Percentiles rank a stretch among this genome's conserved stretches.
Evolutionary conservation across 2,113 vertebrate genomes (phyloP).

Genomic region (Phrynosoma platyrhinos): DNA sequence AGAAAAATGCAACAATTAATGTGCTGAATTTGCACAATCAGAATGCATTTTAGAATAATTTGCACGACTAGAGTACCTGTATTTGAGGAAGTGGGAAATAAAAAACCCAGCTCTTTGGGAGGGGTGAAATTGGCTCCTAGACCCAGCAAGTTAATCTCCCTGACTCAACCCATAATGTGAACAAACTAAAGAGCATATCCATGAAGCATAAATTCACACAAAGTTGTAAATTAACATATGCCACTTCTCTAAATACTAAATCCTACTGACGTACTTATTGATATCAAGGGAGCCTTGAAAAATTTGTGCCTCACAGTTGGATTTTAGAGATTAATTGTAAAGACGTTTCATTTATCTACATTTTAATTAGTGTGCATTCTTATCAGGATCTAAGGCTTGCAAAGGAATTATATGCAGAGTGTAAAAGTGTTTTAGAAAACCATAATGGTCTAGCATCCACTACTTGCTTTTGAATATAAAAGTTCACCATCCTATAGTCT

Average conservation of each 20-base stretch:
- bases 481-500: constrained; percentile 32
- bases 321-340: constrained; percentile 46
- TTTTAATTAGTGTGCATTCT: constrained; percentile 61
- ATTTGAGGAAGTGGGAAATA: no score
- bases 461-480: constrained; percentile 48
- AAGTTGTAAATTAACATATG: background rate
- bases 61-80: no score
- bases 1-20: no score
- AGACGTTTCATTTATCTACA: constrained; percentile 49
- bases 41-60: no score
- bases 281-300: constrained; percentile 33
- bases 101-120: no score
- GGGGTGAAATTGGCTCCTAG: no score
- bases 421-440: constrained; percentile 32
- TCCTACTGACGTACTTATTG: constrained; percentile 31
- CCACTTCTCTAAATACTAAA: constrained; percentile 34
- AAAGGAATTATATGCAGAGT: constrained; percentile 42
- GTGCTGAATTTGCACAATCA: no score
- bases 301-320: constrained; percentile 8
- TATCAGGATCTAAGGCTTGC: constrained; percentile 64
- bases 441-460: constrained; percentile 46
- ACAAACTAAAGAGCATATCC: constrained; percentile 4
- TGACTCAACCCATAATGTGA: background rate
- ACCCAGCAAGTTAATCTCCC: background rate
- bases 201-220: background rate